These are phyloP conservation scores for Emys orbicularis DNA, from an alignment of 2,797 vertebrate species.

Conservation along the genomic window DNA sequence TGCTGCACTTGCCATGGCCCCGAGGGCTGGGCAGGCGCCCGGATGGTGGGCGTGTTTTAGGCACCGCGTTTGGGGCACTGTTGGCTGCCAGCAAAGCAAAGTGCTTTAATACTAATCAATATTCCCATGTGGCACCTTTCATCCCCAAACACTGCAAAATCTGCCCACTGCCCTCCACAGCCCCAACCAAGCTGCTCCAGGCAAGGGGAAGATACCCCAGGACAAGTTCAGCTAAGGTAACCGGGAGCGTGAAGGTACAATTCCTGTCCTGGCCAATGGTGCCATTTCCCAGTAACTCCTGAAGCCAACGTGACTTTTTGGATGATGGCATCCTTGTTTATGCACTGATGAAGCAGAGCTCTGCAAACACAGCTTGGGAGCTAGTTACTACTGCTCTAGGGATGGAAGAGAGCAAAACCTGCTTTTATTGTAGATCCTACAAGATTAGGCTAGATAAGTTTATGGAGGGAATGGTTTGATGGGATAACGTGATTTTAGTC, in stretches of 20 bases:
- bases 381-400: not conserved
- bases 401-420: not conserved
- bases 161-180: too few species aligned
- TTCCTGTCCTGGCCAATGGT: not conserved
- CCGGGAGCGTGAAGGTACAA: slow-evolving; percentile 22
- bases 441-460: too few species aligned
- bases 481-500: too few species aligned
- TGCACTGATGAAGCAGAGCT: slow-evolving; percentile 34
- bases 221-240: not conserved
- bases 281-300: slow-evolving; percentile 50
- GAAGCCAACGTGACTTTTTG: slow-evolving; percentile 40
- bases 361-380: slow-evolving; percentile 43
- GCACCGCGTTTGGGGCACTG: not conserved
- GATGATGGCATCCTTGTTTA: slow-evolving; percentile 9
- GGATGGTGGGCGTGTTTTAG: not conserved
- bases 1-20: slow-evolving; percentile 19
- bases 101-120: not conserved
- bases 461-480: too few species aligned
- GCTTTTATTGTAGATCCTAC: not conserved
- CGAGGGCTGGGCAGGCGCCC: fast-evolving
- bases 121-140: not conserved
- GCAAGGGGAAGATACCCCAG: not conserved
- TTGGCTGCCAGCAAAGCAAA: not conserved
- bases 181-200: not conserved
- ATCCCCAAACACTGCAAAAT: not conserved